Base-by-base conservation (phyloP, 2,888 invertebrate genomes). In the Drosophila formosana region DNA sequence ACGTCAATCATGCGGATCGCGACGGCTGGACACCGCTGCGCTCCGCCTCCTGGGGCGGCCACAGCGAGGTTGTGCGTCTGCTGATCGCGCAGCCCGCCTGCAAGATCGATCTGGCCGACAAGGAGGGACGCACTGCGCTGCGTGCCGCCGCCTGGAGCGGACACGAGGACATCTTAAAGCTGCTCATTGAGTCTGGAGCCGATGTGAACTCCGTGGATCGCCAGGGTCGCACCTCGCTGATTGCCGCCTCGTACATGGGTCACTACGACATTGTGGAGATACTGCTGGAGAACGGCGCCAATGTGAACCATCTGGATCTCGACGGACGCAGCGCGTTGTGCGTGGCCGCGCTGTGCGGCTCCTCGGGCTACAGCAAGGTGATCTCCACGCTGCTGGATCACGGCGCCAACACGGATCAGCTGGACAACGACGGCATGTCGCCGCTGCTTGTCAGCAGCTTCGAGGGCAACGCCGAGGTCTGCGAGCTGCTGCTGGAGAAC, bases 211-310 rank as follows among this genome's bases (percentile, higher is more conserved):
- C 95, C 25, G 96, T 97, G 3, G 98, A 98, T 92, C 96, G 96
- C 32, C 97, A 98, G 91, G 97, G 97, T 13, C 94, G 98, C 75
- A 98, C 98, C 0, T 97, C 98, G 0, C 94, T 98, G 46, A 96
- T 98, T 75, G 98, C 98, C 0, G 98, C 98, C 18, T 98, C 98
- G 0, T 98, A 98, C 92, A 98, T 98, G 98, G 97, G 98, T 0
- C 98, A 98, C 92, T 95, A 96, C n/a, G 97, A 97, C 88, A 97
- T 98, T 71, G 97, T 98, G 28, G 95, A 96, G 70, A 96, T 96
- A 74, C 93, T 98, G 45, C 93, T 98, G 8, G 96, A 96, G 80
- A 95, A 95, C 67, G 96, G 96, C 1, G 98, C 97, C 0, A 94
- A 95, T 85, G 95, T 97, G 25, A 96, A 98, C 91, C 97, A 97